Conservation (phyloP, 1,140 invertebrate genomes). For the Drosophila serrata region DNA sequence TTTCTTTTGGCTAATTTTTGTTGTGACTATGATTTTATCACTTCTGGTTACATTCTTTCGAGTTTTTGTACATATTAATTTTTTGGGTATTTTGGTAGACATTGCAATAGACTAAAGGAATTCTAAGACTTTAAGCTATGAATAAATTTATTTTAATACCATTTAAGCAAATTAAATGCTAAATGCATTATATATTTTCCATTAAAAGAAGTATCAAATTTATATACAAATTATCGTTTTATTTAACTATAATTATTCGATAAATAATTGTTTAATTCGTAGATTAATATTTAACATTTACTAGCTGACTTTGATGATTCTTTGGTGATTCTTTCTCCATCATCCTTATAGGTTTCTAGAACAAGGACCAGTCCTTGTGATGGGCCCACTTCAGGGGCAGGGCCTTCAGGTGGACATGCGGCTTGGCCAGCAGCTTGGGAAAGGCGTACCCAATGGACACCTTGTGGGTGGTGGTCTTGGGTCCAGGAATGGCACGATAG, state of each 20-base stretch:
- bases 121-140: too few relatives aligned
- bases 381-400: slow-evolving; percentile 66
- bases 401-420: slow-evolving; percentile 68
- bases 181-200: too few relatives aligned
- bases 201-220: neutral
- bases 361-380: slow-evolving; percentile 71
- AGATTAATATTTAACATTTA: slow-evolving; percentile 13
- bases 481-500: slow-evolving; percentile 74
- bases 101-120: neutral
- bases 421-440: slow-evolving; percentile 61
- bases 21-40: slow-evolving; percentile 18
- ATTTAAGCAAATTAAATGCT: neutral
- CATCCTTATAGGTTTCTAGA: slow-evolving; percentile 35
- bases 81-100: neutral
- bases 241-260: slow-evolving; percentile 28
- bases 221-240: slow-evolving; percentile 12
- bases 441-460: slow-evolving; percentile 77
- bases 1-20: slow-evolving; percentile 30
- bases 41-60: slow-evolving; percentile 11
- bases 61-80: neutral
- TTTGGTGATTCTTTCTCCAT: slow-evolving; percentile 37
- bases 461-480: slow-evolving; percentile 76
- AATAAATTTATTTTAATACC: neutral
- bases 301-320: slow-evolving; percentile 33
- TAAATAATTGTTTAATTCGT: slow-evolving; percentile 28